Conservation (phyloP, 2,888 invertebrate genomes). For the Aromia moschata region DNA sequence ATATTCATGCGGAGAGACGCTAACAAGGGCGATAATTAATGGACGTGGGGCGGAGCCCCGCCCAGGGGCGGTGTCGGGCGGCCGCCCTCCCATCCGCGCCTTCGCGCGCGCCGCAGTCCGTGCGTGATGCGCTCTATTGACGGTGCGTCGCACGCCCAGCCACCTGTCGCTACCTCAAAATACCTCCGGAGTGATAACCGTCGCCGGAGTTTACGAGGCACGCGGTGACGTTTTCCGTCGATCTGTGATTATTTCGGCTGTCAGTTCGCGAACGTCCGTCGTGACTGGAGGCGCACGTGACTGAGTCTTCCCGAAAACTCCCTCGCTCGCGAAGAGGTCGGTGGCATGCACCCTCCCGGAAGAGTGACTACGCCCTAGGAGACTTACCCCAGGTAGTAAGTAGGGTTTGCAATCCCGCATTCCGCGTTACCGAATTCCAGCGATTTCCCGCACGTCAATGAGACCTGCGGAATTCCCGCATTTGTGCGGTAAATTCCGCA, state of each 20-base stretch:
- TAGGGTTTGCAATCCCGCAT: too few species aligned
- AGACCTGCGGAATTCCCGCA: too few species aligned
- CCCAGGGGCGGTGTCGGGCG: conserved; percentile 51
- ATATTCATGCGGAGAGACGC: conserved; percentile 42
- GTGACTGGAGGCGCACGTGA: conserved; percentile 15
- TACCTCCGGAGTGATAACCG: conserved; percentile 38
- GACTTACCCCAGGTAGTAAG: too few species aligned
- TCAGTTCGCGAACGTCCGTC: too few species aligned
- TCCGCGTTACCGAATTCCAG: too few species aligned
- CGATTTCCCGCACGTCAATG: too few species aligned
- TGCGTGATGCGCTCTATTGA: conserved; percentile 45
- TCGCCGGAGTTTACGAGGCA: too few species aligned
- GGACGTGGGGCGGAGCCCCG: conserved; percentile 50
- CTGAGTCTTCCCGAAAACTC: conserved; percentile 3
- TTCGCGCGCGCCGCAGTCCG: conserved; percentile 47
- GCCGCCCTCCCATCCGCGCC: conserved; percentile 51
- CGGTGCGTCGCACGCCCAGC: conserved; percentile 37
- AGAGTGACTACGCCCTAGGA: too few species aligned
- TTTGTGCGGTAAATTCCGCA: too few species aligned
- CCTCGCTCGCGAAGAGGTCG: not conserved
- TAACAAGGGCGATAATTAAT: conserved; percentile 59
- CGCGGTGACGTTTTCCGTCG: too few species aligned
- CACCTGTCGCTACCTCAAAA: conserved; percentile 34
- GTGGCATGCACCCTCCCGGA: too few species aligned
- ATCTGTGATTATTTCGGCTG: too few species aligned